Evolutionary conservation across 2,113 vertebrate species (phyloP).

Genomic region (Melanerpes aurifrons): DNA sequence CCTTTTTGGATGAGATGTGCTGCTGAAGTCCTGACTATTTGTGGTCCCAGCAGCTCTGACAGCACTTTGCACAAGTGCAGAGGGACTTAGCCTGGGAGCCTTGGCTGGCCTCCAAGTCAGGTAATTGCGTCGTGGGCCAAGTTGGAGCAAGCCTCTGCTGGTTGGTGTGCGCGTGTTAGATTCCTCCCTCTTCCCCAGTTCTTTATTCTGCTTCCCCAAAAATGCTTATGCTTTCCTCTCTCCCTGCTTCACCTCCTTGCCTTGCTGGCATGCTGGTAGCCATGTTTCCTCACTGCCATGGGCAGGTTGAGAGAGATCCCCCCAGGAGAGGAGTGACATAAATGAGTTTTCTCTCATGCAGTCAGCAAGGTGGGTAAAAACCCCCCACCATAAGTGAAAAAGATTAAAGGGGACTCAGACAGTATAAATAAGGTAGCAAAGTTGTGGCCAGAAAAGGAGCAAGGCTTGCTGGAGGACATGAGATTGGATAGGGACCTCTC

Average conservation of each 20-base stretch:
- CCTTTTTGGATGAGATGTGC: neutral
- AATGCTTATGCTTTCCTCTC: neutral
- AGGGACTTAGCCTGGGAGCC: conserved; percentile 33
- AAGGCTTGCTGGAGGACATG: neutral
- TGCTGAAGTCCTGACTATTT: neutral
- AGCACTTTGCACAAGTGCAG: conserved; percentile 40
- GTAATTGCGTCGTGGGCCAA: conserved; percentile 24
- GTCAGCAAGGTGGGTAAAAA: neutral
- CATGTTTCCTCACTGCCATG: neutral
- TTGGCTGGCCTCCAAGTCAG: conserved; percentile 51
- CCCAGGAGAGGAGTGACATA: neutral
- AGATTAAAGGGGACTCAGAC: neutral
- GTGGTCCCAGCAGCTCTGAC: conserved; percentile 10
- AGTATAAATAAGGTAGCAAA: neutral
- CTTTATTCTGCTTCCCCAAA: neutral
- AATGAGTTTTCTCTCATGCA: neutral
- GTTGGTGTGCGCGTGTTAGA: neutral
- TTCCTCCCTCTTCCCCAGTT: neutral
- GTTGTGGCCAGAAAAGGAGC: neutral
- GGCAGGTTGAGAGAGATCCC: neutral
- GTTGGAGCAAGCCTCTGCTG: conserved; percentile 40
- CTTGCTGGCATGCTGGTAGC: neutral
- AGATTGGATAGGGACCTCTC: neutral
- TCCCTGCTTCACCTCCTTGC: neutral
- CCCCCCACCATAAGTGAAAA: neutral